Evolutionary conservation across 2,797 vertebrate species (phyloP).

Genomic region (Nannoperca obscura): DNA sequence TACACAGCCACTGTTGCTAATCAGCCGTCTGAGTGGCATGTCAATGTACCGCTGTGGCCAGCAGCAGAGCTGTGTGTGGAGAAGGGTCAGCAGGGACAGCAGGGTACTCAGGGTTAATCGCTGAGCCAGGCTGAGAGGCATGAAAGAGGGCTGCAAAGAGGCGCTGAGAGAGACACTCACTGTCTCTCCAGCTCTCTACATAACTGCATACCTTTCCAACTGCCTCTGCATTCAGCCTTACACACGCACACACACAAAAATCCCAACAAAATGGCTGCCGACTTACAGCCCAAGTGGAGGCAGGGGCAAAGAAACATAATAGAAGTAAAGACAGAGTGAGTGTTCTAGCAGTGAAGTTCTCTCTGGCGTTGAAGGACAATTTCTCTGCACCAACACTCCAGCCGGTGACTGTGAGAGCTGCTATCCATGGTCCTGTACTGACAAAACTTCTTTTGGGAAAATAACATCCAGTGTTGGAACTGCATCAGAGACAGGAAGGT

Average conservation of each 20-base stretch:
- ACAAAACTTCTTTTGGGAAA: conserved; percentile 41
- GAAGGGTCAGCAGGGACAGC: conserved; percentile 64
- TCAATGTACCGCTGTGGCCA: conserved; percentile 55
- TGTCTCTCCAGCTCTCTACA: conserved; percentile 69
- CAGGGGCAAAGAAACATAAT: conserved; percentile 24
- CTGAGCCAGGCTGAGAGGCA: conserved; percentile 80
- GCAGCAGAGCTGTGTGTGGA: conserved; percentile 55
- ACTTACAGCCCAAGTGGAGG: conserved; percentile 49
- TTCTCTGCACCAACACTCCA: conserved; percentile 38
- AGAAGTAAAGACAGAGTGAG: conserved; percentile 36
- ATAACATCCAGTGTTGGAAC: conserved; percentile 34
- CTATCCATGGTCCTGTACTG: conserved; percentile 79
- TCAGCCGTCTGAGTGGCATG: conserved; percentile 77
- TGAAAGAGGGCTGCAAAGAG: conserved; percentile 80
- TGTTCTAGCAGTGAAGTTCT: conserved; percentile 55
- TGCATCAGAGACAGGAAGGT: conserved; percentile 27
- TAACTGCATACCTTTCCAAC: conserved; percentile 72
- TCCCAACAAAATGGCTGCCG: conserved; percentile 64
- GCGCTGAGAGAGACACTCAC: conserved; percentile 74
- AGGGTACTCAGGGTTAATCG: conserved; percentile 81
- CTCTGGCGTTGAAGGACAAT: conserved; percentile 63
- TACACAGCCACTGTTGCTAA: conserved; percentile 77
- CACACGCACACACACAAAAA: conserved; percentile 30
- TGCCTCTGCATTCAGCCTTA: conserved; percentile 52
- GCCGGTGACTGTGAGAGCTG: conserved; percentile 48